These are phyloP conservation scores for Manis pentadactyla DNA, from an alignment of 2,797 vertebrate species.

Conservation along the genomic window DNA sequence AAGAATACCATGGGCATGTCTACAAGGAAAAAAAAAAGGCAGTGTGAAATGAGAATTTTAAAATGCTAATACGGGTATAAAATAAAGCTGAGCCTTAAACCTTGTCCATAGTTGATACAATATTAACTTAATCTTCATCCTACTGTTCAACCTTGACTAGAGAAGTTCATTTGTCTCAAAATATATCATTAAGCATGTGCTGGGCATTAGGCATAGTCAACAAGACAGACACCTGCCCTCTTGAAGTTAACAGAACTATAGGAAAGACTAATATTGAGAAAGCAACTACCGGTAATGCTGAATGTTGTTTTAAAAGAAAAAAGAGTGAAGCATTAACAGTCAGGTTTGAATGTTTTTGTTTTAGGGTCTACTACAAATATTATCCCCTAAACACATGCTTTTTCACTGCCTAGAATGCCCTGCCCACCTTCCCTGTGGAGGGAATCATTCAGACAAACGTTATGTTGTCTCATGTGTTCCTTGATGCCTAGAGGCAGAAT, in stretches of 20 bases:
- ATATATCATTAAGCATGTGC: neutral
- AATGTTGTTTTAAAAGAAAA: neutral
- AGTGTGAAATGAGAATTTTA: slow-evolving; percentile 59
- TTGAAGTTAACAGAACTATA: neutral
- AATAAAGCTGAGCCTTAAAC: slow-evolving; percentile 59
- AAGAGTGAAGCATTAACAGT: neutral
- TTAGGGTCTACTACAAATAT: neutral
- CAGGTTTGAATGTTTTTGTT: neutral
- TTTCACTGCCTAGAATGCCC: neutral
- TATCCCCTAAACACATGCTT: neutral
- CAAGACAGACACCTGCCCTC: neutral
- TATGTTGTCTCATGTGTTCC: neutral
- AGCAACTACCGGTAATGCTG: neutral
- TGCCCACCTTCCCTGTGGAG: neutral
- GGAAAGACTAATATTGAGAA: neutral
- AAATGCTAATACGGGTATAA: slow-evolving; percentile 53
- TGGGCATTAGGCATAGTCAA: neutral
- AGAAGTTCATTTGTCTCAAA: slow-evolving; percentile 32
- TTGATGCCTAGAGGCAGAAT: neutral
- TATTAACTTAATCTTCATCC: neutral
- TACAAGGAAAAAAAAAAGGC: neutral
- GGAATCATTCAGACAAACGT: neutral
- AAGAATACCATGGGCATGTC: slow-evolving; percentile 52
- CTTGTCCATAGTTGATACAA: slow-evolving; percentile 10
- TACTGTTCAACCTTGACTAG: neutral